Evolutionary conservation across 2,797 vertebrate species (phyloP).

Genomic region (Sitta carolinensis): DNA sequence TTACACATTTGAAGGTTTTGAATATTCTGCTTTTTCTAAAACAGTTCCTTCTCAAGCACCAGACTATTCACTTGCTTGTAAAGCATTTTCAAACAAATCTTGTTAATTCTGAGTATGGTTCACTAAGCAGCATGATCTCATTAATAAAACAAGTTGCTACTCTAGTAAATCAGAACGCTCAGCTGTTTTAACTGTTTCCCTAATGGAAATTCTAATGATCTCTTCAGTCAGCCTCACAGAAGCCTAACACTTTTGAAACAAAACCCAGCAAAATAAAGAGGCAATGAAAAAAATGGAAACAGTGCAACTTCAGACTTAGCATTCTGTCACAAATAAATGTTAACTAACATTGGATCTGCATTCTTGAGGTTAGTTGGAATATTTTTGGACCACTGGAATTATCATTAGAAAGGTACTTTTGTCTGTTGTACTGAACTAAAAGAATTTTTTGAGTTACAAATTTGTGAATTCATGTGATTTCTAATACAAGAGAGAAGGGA

Average conservation of each 20-base stretch:
- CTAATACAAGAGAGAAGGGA: neutral
- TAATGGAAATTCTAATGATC: slow-evolving; percentile 57
- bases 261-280: neutral
- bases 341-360: neutral
- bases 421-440: neutral
- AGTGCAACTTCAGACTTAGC: neutral
- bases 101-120: slow-evolving; percentile 65
- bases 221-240: slow-evolving; percentile 33
- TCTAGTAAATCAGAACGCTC: slow-evolving; percentile 57
- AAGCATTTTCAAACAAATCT: slow-evolving; percentile 56
- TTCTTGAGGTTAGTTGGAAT: neutral
- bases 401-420: neutral
- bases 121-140: slow-evolving; percentile 48
- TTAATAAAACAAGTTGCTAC: slow-evolving; percentile 58
- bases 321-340: neutral
- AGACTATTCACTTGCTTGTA: slow-evolving; percentile 42
- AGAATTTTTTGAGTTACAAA: neutral
- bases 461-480: neutral
- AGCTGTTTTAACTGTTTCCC: slow-evolving; percentile 46
- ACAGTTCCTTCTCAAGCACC: slow-evolving; percentile 12
- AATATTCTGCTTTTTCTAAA: slow-evolving; percentile 12
- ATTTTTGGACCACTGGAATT: neutral
- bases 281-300: neutral
- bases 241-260: neutral
- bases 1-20: neutral